Percentiles rank a stretch among this genome's conserved stretches.
These are phyloP conservation scores for Chionomys nivalis DNA, from an alignment of 2,113 vertebrate species.

Conservation along the genomic window DNA sequence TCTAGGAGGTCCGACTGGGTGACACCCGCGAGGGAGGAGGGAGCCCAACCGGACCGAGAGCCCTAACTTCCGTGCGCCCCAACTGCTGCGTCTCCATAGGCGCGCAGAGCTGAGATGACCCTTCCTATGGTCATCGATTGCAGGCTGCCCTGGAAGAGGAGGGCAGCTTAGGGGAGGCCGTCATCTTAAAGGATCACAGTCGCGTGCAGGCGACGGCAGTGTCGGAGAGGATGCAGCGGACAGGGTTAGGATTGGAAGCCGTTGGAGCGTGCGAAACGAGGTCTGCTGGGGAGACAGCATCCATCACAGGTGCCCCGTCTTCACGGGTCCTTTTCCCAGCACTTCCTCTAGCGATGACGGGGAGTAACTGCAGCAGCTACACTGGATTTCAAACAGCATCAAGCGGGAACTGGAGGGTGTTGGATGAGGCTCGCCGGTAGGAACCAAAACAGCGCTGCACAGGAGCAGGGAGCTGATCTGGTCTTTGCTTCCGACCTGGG, in stretches of 20 bases:
- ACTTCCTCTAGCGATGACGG: background rate
- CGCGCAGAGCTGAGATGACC: background rate
- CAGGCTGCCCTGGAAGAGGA: background rate
- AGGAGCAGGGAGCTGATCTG: background rate
- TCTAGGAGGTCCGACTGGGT: background rate
- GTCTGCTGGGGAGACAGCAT: no score
- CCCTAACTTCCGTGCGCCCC: background rate
- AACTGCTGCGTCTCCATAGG: background rate
- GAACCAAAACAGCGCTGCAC: background rate
- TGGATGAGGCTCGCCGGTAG: background rate
- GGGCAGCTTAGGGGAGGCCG: background rate
- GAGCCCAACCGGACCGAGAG: background rate
- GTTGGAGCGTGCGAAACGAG: no score
- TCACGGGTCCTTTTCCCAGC: background rate
- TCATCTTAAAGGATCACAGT: background rate
- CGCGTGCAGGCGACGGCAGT: background rate
- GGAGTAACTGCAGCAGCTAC: background rate
- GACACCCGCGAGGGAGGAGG: background rate
- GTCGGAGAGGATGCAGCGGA: background rate
- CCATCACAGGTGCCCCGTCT: background rate
- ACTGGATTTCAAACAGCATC: background rate
- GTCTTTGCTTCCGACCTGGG: background rate
- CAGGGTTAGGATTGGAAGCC: background rate
- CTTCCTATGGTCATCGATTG: background rate
- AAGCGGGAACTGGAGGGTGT: background rate